These are phyloP conservation scores for Bothrops alternatus DNA, from an alignment of 2,797 vertebrate species.

Conservation along the genomic window DNA sequence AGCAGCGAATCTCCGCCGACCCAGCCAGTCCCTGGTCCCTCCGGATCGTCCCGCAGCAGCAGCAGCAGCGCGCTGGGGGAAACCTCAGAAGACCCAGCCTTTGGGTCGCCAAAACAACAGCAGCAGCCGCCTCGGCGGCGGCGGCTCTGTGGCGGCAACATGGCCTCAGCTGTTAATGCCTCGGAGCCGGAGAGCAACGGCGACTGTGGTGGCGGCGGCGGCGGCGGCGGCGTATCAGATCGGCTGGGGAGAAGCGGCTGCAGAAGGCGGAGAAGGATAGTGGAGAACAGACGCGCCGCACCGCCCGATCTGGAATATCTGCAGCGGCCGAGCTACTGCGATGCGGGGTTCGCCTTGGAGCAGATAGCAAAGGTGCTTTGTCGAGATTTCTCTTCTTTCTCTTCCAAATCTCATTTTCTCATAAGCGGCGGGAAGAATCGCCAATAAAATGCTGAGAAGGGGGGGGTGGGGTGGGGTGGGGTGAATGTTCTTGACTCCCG, in stretches of 20 bases:
- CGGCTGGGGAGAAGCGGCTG: conserved; percentile 43
- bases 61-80: conserved; percentile 69
- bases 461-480: neutral
- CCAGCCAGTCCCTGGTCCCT: conserved; percentile 53
- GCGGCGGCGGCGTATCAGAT: conserved; percentile 50
- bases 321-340: conserved; percentile 97
- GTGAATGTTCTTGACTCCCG: conserved; percentile 46
- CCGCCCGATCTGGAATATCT: conserved; percentile 90
- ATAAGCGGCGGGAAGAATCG: conserved; percentile 54
- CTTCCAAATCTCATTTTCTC: neutral
- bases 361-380: conserved; percentile 93
- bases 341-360: conserved; percentile 92
- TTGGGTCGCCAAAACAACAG: conserved; percentile 70
- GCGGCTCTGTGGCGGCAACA: conserved; percentile 77
- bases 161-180: conserved; percentile 93
- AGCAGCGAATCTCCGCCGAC: conserved; percentile 61
- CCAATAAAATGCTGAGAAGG: conserved; percentile 25
- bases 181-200: conserved; percentile 79
- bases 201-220: conserved; percentile 47
- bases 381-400: conserved; percentile 37
- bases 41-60: conserved; percentile 48
- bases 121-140: conserved; percentile 56
- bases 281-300: conserved; percentile 58
- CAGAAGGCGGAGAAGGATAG: conserved; percentile 64
- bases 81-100: conserved; percentile 69